Conservation (phyloP, 1,140 invertebrate genomes). For the Riptortus pedestris region DNA sequence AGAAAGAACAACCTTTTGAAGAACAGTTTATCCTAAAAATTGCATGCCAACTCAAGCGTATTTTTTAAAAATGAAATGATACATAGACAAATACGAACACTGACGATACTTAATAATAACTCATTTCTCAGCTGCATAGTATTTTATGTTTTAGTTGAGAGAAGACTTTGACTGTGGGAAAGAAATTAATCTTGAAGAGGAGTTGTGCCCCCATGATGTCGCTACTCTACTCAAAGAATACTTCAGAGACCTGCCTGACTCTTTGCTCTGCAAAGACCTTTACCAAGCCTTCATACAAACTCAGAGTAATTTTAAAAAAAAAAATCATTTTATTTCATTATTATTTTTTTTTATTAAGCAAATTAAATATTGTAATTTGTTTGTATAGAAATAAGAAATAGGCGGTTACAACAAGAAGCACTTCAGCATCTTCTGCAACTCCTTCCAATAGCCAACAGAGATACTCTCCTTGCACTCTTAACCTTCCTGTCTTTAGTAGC, state of each 20-base stretch:
- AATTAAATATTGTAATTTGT: too few species aligned
- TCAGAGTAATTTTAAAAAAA: slow-evolving; percentile 82
- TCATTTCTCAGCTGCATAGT: not conserved
- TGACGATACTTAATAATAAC: too few species aligned
- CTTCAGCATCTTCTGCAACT: slow-evolving; percentile 73
- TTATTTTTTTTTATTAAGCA: too few species aligned
- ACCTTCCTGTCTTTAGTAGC: slow-evolving; percentile 71
- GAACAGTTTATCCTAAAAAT: too few species aligned
- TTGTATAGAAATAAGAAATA: slow-evolving; percentile 70
- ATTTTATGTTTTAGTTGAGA: slow-evolving; percentile 52
- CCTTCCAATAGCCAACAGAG: slow-evolving; percentile 72
- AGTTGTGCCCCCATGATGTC: slow-evolving; percentile 84
- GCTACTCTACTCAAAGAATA: slow-evolving; percentile 87
- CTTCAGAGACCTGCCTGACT: slow-evolving; percentile 84
- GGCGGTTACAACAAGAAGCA: slow-evolving; percentile 67
- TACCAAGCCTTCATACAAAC: slow-evolving; percentile 83
- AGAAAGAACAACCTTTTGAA: too few species aligned
- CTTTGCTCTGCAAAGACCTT: slow-evolving; percentile 75
- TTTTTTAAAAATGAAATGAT: too few species aligned
- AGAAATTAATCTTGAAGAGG: slow-evolving; percentile 61
- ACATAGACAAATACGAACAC: too few species aligned
- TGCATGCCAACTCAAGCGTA: too few species aligned
- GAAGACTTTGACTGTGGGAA: slow-evolving; percentile 82
- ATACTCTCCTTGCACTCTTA: slow-evolving; percentile 73
- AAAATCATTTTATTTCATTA: too few species aligned